Percentiles rank a stretch among this genome's conserved stretches.
Evolutionary conservation across 2,797 vertebrate species (phyloP).

Genomic region (Syngnathus acus): DNA sequence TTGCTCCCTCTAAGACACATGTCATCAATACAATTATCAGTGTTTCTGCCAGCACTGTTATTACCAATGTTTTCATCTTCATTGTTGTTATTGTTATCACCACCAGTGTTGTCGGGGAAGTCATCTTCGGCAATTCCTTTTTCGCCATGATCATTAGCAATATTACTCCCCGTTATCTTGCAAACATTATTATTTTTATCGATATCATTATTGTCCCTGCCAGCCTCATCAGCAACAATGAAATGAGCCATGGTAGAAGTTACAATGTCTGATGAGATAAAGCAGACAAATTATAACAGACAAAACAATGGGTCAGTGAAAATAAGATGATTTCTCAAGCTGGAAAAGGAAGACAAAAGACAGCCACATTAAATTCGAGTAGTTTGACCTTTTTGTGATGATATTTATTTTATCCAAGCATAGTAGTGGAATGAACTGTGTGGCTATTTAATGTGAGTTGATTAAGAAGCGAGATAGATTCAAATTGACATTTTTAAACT

Average conservation of each 20-base stretch:
- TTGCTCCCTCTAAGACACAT: slow-evolving; percentile 40
- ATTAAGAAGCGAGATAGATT: slow-evolving; percentile 60
- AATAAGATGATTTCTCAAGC: slow-evolving; percentile 46
- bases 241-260: slow-evolving; percentile 28
- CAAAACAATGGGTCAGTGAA: slow-evolving; percentile 39
- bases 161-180: slow-evolving; percentile 43
- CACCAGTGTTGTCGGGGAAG: slow-evolving; percentile 21
- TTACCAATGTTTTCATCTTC: slow-evolving; percentile 41
- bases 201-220: slow-evolving; percentile 36
- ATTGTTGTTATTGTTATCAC: slow-evolving; percentile 34
- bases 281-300: slow-evolving; percentile 43
- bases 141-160: slow-evolving; percentile 39
- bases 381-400: slow-evolving; percentile 54
- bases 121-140: slow-evolving; percentile 27
- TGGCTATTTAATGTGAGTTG: slow-evolving; percentile 65
- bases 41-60: slow-evolving; percentile 40
- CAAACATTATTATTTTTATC: slow-evolving; percentile 33
- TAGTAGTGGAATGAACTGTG: slow-evolving; percentile 28
- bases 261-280: slow-evolving; percentile 45
- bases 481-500: slow-evolving; percentile 62
- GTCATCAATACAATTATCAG: slow-evolving; percentile 56
- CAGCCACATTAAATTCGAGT: slow-evolving; percentile 56
- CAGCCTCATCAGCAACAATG: slow-evolving; percentile 33
- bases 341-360: slow-evolving; percentile 32
- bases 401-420: neutral